Evolutionary conservation across 2,888 invertebrate genomes (phyloP).

Genomic region (Crepidodera aurea): DNA sequence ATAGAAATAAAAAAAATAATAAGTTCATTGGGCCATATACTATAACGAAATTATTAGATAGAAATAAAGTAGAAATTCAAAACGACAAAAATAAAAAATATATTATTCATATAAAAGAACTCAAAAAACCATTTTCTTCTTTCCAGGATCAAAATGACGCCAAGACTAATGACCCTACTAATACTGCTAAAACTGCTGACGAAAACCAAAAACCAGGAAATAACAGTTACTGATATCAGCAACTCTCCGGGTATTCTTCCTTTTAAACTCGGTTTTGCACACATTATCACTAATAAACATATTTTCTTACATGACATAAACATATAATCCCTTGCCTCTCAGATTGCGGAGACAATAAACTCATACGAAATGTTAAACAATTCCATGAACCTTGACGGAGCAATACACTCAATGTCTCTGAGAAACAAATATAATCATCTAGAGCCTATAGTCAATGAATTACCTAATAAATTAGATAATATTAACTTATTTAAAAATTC

Average conservation of each 20-base stretch:
- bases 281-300: too few species aligned
- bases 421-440: too few species aligned
- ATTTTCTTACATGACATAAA: too few species aligned
- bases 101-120: not conserved
- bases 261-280: too few species aligned
- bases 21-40: not conserved
- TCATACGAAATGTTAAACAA: too few species aligned
- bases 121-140: not conserved
- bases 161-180: not conserved
- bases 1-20: constrained; percentile 4
- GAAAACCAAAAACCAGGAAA: not conserved
- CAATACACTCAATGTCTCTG: too few species aligned
- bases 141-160: not conserved
- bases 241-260: not conserved
- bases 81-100: not conserved
- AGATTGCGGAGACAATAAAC: too few species aligned
- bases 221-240: not conserved
- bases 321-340: too few species aligned
- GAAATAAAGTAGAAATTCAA: constrained; percentile 2
- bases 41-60: not conserved
- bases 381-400: too few species aligned
- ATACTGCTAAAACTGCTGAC: not conserved
- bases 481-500: not conserved
- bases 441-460: too few species aligned
- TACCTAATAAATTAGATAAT: too few species aligned